phyloP scores from a whole-genome alignment of 2,888 invertebrate genomes.

The Liopterus haemorrhoidalis region DNA sequence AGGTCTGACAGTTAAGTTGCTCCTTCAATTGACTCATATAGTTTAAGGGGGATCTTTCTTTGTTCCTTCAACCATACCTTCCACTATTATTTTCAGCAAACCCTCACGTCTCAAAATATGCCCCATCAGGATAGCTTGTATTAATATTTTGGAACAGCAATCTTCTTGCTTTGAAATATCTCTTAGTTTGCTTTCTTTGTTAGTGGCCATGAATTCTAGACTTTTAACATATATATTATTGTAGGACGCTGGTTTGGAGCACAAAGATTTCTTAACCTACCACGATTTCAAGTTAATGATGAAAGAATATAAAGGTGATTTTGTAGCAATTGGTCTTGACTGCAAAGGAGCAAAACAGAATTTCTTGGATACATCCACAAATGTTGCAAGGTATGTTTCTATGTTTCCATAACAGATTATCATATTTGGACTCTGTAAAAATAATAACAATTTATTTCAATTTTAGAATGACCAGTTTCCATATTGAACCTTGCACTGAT shows the following conservation, averaged over 20 bases:
- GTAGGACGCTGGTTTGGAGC: slow-evolving; percentile 80
- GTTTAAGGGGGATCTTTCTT: no score
- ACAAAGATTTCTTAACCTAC: slow-evolving; percentile 85
- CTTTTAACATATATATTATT: slow-evolving; percentile 30
- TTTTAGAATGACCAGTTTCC: slow-evolving; percentile 84
- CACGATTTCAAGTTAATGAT: slow-evolving; percentile 92
- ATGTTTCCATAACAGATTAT: slow-evolving; percentile 5
- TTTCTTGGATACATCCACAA: slow-evolving; percentile 89
- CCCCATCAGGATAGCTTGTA: no score
- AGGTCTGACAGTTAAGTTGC: no score
- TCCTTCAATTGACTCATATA: no score
- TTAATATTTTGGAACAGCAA: no score
- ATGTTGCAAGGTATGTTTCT: slow-evolving; percentile 62
- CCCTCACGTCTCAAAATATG: no score
- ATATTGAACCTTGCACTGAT: slow-evolving; percentile 76
- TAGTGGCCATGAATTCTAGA: background rate
- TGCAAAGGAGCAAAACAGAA: slow-evolving; percentile 95
- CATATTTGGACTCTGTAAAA: slow-evolving; percentile 5
- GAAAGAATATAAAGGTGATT: slow-evolving; percentile 94
- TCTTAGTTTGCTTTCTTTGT: slow-evolving; percentile 1
- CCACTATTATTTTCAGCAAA: no score
- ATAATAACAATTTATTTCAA: slow-evolving; percentile 4
- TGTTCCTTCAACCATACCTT: no score
- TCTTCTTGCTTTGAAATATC: no score
- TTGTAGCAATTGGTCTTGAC: slow-evolving; percentile 88